Evolutionary conservation across 2,797 vertebrate genomes (phyloP).

Genomic region (Pogonophryne albipinna): DNA sequence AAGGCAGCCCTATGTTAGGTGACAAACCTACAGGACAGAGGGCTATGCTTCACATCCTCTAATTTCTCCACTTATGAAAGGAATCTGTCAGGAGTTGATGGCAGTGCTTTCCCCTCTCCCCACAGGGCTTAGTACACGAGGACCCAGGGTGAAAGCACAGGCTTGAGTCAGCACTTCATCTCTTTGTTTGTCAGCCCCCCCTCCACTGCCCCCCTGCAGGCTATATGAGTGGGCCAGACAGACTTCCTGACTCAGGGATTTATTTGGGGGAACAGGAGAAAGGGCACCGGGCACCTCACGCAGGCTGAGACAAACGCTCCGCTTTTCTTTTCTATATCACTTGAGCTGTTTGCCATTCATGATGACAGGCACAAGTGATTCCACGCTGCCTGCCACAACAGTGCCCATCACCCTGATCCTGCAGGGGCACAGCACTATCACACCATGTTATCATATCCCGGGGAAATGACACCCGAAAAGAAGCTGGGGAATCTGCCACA

Average conservation of each 20-base stretch:
- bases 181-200: constrained; percentile 73
- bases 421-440: constrained; percentile 35
- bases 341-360: constrained; percentile 51
- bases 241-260: constrained; percentile 86
- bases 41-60: constrained; percentile 65
- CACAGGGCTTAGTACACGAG: constrained; percentile 59
- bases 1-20: constrained; percentile 63
- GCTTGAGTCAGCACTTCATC: constrained; percentile 83
- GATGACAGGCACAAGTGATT: constrained; percentile 62
- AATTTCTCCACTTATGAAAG: constrained; percentile 64
- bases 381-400: constrained; percentile 46
- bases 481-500: constrained; percentile 5
- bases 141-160: constrained; percentile 67
- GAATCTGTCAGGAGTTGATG: constrained; percentile 64
- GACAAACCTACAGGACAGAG: constrained; percentile 58
- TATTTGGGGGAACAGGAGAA: constrained; percentile 61
- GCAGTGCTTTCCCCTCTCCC: constrained; percentile 60
- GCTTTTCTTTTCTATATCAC: constrained; percentile 47
- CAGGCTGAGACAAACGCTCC: constrained; percentile 44
- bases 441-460: constrained; percentile 43
- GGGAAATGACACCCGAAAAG: constrained; percentile 14
- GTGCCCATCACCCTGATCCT: constrained; percentile 29
- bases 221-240: constrained; percentile 75
- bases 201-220: constrained; percentile 59
- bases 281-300: constrained; percentile 35